Base-by-base conservation (phyloP, 2,797 vertebrate species). In the Myripristis murdjan region DNA sequence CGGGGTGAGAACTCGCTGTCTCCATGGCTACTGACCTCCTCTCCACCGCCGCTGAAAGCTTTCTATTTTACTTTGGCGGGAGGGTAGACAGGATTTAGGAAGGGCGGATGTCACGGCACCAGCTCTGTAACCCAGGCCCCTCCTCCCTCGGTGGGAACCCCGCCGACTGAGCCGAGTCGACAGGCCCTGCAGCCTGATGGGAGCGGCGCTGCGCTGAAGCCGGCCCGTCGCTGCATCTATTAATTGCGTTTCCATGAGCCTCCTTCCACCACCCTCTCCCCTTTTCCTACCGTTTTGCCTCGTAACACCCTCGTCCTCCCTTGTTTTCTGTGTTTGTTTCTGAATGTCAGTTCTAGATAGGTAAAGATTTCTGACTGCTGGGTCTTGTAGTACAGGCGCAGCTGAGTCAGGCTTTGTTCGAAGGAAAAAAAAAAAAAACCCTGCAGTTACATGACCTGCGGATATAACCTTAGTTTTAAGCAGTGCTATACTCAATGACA, bases 401-500 rank as follows among this genome's bases (percentile, higher is more conserved):
- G 43, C 33, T 49, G 53, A 64, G 35, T n/a, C 22, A 41, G 43
- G 16, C 26, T 48, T 48, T 64, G 14, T 35, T 9, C 1, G 5
- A 48, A 37, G 28, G n/a, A n/a, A n/a, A n/a, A n/a, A n/a, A n/a
- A n/a, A n/a, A n/a, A n/a, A 58, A 51, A 41, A n/a, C 11, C 62
- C 52, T 24, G 23, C n/a, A n/a, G n/a, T n/a, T n/a, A n/a, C 67
- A 53, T 52, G 18, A 63, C 10, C 67, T 75, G 56, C 74, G 64
- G 81, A 60, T 41, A 70, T 84, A 88, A 86, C 77, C 53, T 68
- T 85, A 85, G 77, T 54, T 70, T 56, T 82, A 70, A 86, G 24
- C 20, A 18, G n/a, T 58, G n/a, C 51, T 35, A n/a, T 16, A 6
- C 33, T 16, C 64, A 59, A 10, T 47, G 58, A 70, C 6, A 5